Evolutionary conservation across 2,888 invertebrate genomes (phyloP), one percentile per base, ranked within the genome.

Genomic region (Sminthurides aquaticus): DNA sequence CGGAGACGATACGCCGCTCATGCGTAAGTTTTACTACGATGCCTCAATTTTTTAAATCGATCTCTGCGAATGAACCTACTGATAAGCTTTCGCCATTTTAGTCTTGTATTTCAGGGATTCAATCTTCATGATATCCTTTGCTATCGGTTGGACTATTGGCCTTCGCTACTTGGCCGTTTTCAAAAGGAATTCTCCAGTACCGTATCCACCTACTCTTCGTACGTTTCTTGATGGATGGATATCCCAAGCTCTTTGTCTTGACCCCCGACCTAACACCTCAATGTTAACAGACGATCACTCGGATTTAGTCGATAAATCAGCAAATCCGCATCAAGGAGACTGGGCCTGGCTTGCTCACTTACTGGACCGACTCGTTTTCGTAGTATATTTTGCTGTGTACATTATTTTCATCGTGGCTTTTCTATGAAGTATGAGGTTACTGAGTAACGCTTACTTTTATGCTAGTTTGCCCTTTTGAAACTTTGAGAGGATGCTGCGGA

Each of bases 331-430:
- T 48, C 74, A 74, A 43, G 69, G 70, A 25, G 73, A 74, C 56
- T 74, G 73, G 73, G 74, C 74, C 15, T 74, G 74, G 74, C 52
- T 74, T 22, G 74, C 74, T 52, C 73, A 74, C 62, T 58, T 74
- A 8, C 57, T 74, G 24, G 74, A 74, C 57, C 62, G 74, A 25
- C 63, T 73, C 24, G 72, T 68, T 2, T 74, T 74, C 55, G 57
- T 69, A 15, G 62, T 74, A 43, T 74, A 73, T 58, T 49, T 74
- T 8, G 61, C 73, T 20, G 66, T 73, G 11, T 74, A 74, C 49
- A 55, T 69, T 11, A 61, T 62, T 49, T 71, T 74, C 62, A 69
- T 66, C 20, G 20, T 72, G 8, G 73, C 74, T 1, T 64, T 74
- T n/a, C 67, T 74, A n/a, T 74, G 66, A 69, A n/a, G n/a, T n/a